Conservation (phyloP, 2,113 vertebrate genomes). For the Chionis minor region DNA sequence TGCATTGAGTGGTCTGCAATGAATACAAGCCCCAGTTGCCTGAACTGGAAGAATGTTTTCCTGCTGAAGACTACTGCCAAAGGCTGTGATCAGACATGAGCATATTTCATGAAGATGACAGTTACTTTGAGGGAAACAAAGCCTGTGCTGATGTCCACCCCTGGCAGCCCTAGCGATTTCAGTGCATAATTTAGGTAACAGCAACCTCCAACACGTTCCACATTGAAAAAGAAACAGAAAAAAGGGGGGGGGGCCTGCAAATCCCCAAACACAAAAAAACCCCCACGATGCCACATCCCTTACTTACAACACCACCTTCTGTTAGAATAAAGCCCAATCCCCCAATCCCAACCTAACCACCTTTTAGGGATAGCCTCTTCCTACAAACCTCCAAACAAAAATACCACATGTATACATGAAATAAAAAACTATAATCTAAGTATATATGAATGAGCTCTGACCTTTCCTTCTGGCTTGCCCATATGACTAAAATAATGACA, state of each 20-base stretch:
- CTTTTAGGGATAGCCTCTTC: neutral
- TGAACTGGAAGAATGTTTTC: neutral
- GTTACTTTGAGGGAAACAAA: neutral
- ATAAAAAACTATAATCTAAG: neutral
- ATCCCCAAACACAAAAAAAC: neutral
- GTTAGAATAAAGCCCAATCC: neutral
- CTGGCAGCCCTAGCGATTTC: neutral
- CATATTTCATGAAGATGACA: neutral
- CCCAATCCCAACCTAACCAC: neutral
- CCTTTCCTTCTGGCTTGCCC: slow-evolving; percentile 33
- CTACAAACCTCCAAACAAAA: neutral
- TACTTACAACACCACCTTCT: neutral
- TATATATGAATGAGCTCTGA: neutral
- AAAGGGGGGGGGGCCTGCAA: neutral
- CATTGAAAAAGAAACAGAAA: neutral
- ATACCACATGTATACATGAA: neutral
- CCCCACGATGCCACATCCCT: neutral
- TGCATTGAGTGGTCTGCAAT: neutral
- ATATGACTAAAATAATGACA: slow-evolving; percentile 28
- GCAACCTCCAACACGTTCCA: accelerated
- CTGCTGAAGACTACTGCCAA: neutral
- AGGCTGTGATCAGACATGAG: neutral
- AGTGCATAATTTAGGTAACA: neutral
- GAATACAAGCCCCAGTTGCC: neutral
- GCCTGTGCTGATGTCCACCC: neutral